Base-by-base conservation (phyloP, 2,797 vertebrate genomes). In the Sandelia bainsii region DNA sequence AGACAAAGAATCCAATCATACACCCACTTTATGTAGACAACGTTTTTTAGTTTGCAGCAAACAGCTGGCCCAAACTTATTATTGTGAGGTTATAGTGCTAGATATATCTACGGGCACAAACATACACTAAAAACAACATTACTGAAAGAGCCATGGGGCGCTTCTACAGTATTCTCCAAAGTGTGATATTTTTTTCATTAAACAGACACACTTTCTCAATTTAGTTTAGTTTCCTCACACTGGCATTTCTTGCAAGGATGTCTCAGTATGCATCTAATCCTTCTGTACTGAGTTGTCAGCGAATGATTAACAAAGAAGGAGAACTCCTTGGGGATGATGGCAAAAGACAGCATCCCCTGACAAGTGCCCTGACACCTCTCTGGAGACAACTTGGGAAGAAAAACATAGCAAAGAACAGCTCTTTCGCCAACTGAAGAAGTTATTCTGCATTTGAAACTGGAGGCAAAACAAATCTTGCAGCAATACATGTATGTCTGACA, bases 1-100 rank as follows among this genome's bases (percentile, higher is more conserved):
- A 72, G 62, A 75, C 58, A 83, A 83, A 77, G 34, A 90, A 87
- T 82, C 74, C 77, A 85, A 87, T 88, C 69, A 75, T 16, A 50
- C 23, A 51, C 29, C 48, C 52, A 51, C 56, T 34, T 10, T 16
- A 49, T 20, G 5, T 11, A 39, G 53, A 50, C 37, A 75, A 77
- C 79, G 73, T 81, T 54, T 67, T 51, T 67, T 49, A 69, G 60
- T 80, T 78, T 42, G 39, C 16, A 17, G 59, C 40, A 77, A 77
- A 77, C 39, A 69, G n/a, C 32, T n/a, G 37, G 20, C 20, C 44
- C 19, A 61, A 85, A 80, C 53, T 61, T 69, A 77, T 67, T 77
- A 60, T 27, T 61, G 42, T 27, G n/a, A 64, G 42, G 56, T 45
- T 68, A 70, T 58, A 62, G 40, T 62, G 1, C 27, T 48, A 34